Evolutionary conservation across 2,113 vertebrate species (phyloP).

Genomic region (Phalacrocorax aristotelis): DNA sequence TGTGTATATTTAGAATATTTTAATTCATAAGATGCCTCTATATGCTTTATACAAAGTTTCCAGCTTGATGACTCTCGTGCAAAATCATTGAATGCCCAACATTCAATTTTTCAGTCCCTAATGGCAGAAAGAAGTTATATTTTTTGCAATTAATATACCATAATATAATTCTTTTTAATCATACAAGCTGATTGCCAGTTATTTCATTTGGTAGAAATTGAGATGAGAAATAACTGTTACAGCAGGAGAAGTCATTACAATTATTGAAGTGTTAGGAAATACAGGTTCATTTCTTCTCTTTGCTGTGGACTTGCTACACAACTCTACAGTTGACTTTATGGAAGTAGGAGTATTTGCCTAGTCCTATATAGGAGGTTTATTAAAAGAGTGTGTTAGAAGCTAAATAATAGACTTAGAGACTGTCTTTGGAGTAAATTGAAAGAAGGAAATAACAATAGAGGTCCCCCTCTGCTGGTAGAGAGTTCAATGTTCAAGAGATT

Average conservation of each 20-base stretch:
- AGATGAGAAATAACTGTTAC: not conserved
- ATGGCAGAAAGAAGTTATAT: not conserved
- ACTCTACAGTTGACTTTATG: not conserved
- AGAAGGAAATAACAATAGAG: conserved; percentile 25
- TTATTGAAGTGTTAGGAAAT: not conserved
- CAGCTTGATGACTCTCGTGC: not conserved
- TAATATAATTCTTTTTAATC: not conserved
- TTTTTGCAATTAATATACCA: not conserved
- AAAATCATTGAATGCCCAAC: not conserved
- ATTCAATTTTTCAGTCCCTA: not conserved
- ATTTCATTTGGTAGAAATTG: not conserved
- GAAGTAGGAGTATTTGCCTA: not conserved
- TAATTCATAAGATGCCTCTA: not conserved
- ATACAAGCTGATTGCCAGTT: not conserved
- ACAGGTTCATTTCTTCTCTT: not conserved
- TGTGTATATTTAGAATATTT: not conserved
- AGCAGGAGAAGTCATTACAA: not conserved
- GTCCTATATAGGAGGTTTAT: not conserved
- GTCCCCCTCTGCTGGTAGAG: conserved; percentile 11
- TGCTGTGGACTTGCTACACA: not conserved
- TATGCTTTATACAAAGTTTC: not conserved
- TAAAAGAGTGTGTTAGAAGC: not conserved
- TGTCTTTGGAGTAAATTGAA: not conserved
- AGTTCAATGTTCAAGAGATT: not conserved
- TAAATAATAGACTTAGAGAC: conserved; percentile 10